Base-by-base conservation (phyloP, 1,140 invertebrate species). In the Paraescarpia echinospica region DNA sequence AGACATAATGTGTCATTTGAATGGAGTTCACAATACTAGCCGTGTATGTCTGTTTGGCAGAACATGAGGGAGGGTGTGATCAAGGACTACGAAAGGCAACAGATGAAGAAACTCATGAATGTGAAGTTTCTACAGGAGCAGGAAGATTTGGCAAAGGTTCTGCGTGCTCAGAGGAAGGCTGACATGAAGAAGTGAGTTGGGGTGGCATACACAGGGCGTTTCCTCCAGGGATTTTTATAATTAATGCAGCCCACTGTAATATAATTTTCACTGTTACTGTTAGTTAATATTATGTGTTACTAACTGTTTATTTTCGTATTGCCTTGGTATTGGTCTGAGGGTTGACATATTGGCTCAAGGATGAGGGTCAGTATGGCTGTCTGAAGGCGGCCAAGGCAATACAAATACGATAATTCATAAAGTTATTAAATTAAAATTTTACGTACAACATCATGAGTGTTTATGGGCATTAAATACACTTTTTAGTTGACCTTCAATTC, bases 21-120 rank as follows among this genome's bases (percentile, higher is more conserved):
- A 41, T 41, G 4, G 41, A 41, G 4, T 41, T 41, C 4, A 41
- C 41, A 6, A 12, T 41, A 4, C 12, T 41, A 41, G 12, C 41
- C 41, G n/a, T 51, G 8, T 51, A 77, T 77, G 59, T 77, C 22
- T 31, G 18, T 18, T 90, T 91, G 33, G 27, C 93, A 93, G 93
- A 92, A 34, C 34, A 89, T 93, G 48, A 31, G 91, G 18, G 91
- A 93, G 31, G 93, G 93, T 31, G 93, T 93, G 51, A 33, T 35
- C 34, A 77, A 90, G 35, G 93, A 93, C 88, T 34, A 92, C 33
- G 48, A 92, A 48, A 35, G 93, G n/a, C 93, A 93, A 89, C 91
- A 92, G 34, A 89, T 89, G 91, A 93, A 93, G 59, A 93, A 92
- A 77, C 51, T 89, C 18, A 91, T 92, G 48, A 93, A 93, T 51